Base-by-base conservation (phyloP, 2,888 invertebrate genomes). In the Dexiosoma caninum region DNA sequence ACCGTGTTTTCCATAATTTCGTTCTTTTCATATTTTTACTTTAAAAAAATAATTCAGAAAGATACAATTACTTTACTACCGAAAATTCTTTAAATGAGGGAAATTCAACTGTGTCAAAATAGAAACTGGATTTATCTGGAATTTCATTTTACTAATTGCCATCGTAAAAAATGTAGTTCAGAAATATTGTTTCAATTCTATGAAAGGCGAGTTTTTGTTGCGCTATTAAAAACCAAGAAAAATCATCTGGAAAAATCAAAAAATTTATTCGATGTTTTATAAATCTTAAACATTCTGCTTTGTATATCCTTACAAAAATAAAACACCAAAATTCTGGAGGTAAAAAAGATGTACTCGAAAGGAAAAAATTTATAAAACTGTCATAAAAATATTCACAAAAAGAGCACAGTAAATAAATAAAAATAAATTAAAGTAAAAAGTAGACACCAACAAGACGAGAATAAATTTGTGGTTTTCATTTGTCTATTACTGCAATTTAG, bases 401-500 rank as follows among this genome's bases (percentile, higher is more conserved):
- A 69, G 30, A 19, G 57, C 51, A 64, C n/a, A n/a, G n/a, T n/a
- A n/a, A n/a, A n/a, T n/a, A n/a, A n/a, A n/a, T n/a, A n/a, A n/a
- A 21, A 55, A 30, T 60, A 35, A 66, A 59, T 44, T 35, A 51
- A 53, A n/a, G 12, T 14, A 53, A 14, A 42, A 51, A 21, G 12
- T 35, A 46, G 14, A 62, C 30, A 71, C 42, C 69, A 72, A 81
- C 83, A 82, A 82, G 64, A 70, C 75, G 64, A 71, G 66, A 79
- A 60, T 78, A 69, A 78, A 81, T 82, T 82, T 49, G 67, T 59
- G 67, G 79, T 59, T 83, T 84, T 83, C 80, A 83, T 83, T 78
- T 84, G 82, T 86, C 84, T 85, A 84, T 85, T 84, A 84, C 84
- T 85, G n/a, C n/a, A n/a, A n/a, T n/a, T n/a, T n/a, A n/a, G n/a